A percentile compares a stretch with the other conserved stretches of the same genome.
These are phyloP conservation scores for Malthinus flaveolus DNA, from an alignment of 2,888 invertebrate genomes.

Conservation along the genomic window DNA sequence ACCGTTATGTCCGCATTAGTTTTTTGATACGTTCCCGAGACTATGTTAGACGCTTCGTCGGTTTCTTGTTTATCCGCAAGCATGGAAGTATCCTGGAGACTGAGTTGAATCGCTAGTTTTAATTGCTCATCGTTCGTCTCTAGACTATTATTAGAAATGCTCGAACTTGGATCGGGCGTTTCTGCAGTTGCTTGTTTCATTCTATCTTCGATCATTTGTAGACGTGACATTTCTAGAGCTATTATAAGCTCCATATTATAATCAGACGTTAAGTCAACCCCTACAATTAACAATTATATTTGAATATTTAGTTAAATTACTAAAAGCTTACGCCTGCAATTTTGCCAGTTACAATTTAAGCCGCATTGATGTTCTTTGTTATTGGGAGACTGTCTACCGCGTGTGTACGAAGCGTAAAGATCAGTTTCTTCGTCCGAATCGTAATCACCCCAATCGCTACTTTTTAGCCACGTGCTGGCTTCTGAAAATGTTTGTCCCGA, in stretches of 20 bases:
- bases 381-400: constrained; percentile 40
- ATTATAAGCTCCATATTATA: constrained; percentile 67
- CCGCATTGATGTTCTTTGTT: constrained; percentile 60
- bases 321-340: constrained; percentile 47
- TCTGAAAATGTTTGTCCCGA: constrained; percentile 41
- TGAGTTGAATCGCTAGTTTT: constrained; percentile 59
- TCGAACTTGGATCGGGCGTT: constrained; percentile 49
- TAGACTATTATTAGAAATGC: constrained; percentile 50
- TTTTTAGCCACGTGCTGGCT: constrained; percentile 57
- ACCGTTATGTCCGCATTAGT: constrained; percentile 58
- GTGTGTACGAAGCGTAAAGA: constrained; percentile 41
- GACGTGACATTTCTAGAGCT: constrained; percentile 68
- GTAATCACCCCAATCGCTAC: constrained; percentile 65
- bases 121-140: constrained; percentile 56
- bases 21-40: constrained; percentile 45
- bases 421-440: constrained; percentile 58
- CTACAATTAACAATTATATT: constrained; percentile 11
- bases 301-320: not conserved
- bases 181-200: constrained; percentile 53
- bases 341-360: constrained; percentile 53
- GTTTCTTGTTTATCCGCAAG: constrained; percentile 36
- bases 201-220: constrained; percentile 67
- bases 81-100: constrained; percentile 54
- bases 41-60: constrained; percentile 28
- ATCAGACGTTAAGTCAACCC: constrained; percentile 48